Base-by-base conservation (phyloP, 2,888 invertebrate genomes). In the Lobophora halterata region DNA sequence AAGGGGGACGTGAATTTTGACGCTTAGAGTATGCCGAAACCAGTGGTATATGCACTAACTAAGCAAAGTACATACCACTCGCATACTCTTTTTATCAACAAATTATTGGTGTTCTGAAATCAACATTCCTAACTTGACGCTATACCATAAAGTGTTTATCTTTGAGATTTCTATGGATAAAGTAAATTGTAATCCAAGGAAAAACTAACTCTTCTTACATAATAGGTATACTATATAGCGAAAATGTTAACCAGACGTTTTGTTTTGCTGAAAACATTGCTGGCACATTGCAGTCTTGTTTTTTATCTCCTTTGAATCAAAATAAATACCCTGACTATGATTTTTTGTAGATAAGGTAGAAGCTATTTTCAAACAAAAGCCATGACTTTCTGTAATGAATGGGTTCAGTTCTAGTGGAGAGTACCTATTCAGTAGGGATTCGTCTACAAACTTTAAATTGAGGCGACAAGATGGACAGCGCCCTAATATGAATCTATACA, bases 371-470 rank as follows among this genome's bases (percentile, higher is more conserved):
- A 19, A 8, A 27, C 2, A n/a, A n/a, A n/a, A n/a, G n/a, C 9
- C 41, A 33, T 50, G 52, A 55, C 51, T 62, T 61, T 56, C 31
- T 49, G 55, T 58, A 66, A 69, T 70, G 65, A 71, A 67, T 58
- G 56, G 51, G 42, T 58, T 62, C 64, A 61, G 57, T 66, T 60
- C 55, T 56, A 60, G 61, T 58, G 60, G 52, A 53, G 20, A 48
- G 27, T 16, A 32, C n/a, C n/a, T 41, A 62, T 61, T 61, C 71
- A 36, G 62, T 43, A 45, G 69, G 60, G 72, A 70, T 43, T 49
- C 47, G 70, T 76, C 72, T 73, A 61, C 60, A 55, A 77, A 78
- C 65, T 79, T 77, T 52, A 53, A 49, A 55, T 61, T 55, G 53
- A 56, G 59, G 45, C 55, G 61, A 61, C 61, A 70, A 71, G 70